Evolutionary conservation across 2,113 vertebrate species (phyloP).

Genomic region (Ptyas mucosa): DNA sequence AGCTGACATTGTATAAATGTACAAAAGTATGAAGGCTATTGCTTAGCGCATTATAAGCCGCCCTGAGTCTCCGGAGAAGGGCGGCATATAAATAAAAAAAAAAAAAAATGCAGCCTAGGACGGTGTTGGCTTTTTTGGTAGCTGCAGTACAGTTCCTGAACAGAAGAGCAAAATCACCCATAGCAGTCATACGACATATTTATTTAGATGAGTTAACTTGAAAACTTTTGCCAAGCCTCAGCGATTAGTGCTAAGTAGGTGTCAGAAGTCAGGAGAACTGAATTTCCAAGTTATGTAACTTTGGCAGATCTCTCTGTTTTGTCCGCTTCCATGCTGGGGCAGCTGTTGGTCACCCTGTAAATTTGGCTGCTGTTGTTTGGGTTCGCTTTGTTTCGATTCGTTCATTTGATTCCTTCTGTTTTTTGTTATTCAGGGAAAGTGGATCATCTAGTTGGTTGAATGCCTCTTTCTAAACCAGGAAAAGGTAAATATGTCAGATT

Average conservation of each 20-base stretch:
- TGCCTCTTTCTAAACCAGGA: constrained; percentile 19
- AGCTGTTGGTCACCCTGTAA: constrained; percentile 25
- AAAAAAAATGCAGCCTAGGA: too few relatives aligned
- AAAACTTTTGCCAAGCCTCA: constrained; percentile 49
- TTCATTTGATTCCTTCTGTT: background rate
- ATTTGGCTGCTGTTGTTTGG: background rate
- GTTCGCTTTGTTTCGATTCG: background rate
- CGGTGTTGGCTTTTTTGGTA: too few relatives aligned
- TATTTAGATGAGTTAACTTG: constrained; percentile 54
- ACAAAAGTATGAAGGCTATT: too few relatives aligned
- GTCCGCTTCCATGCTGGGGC: constrained; percentile 13
- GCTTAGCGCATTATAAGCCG: too few relatives aligned
- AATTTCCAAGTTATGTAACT: background rate
- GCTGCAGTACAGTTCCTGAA: constrained; percentile 11
- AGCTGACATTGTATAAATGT: too few relatives aligned
- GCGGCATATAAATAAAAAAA: too few relatives aligned
- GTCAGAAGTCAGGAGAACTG: constrained; percentile 40
- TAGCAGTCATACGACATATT: constrained; percentile 46
- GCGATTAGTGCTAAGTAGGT: constrained; percentile 39
- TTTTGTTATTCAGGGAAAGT: constrained; percentile 32
- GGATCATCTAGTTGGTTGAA: constrained; percentile 17
- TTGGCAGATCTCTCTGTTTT: constrained; percentile 24
- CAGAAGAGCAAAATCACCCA: constrained; percentile 23
- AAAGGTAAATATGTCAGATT: background rate
- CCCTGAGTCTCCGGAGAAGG: too few relatives aligned